phyloP scores from a whole-genome alignment of 2,888 invertebrate species.

The Plutella xylostella region DNA sequence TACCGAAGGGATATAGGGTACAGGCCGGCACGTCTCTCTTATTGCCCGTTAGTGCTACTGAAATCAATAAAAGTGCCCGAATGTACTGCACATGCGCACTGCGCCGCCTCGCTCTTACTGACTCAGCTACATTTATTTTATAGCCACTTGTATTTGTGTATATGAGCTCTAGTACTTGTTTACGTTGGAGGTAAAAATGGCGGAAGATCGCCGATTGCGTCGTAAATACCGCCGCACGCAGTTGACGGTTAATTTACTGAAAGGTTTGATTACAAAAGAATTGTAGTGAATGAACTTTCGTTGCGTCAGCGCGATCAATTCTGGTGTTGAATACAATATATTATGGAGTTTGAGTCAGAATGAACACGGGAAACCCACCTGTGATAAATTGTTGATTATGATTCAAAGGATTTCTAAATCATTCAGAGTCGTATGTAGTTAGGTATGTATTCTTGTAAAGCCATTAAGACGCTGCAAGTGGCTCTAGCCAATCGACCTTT shows the following conservation, averaged over 20 bases:
- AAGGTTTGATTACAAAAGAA: too few species aligned
- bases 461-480: slow-evolving; percentile 2
- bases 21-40: slow-evolving; percentile 63
- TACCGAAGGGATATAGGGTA: slow-evolving; percentile 51
- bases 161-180: slow-evolving; percentile 63
- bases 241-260: slow-evolving; percentile 8
- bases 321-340: too few species aligned
- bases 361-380: too few species aligned
- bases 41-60: slow-evolving; percentile 76
- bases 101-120: slow-evolving; percentile 44
- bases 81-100: slow-evolving; percentile 69
- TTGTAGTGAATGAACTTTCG: too few species aligned
- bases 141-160: slow-evolving; percentile 69
- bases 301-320: too few species aligned
- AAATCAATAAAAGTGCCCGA: slow-evolving; percentile 77
- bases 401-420: too few species aligned
- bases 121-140: slow-evolving; percentile 68
- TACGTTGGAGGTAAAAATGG: slow-evolving; percentile 50
- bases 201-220: slow-evolving; percentile 30
- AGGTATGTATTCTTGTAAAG: too few species aligned
- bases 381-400: too few species aligned
- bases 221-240: slow-evolving; percentile 34
- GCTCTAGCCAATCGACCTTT: too few species aligned
- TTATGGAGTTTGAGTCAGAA: too few species aligned
- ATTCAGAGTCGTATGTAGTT: too few species aligned